Evolutionary conservation across 2,888 invertebrate genomes (phyloP), one percentile per base, ranked within the genome.

Genomic region (Agriopis aurantiaria): DNA sequence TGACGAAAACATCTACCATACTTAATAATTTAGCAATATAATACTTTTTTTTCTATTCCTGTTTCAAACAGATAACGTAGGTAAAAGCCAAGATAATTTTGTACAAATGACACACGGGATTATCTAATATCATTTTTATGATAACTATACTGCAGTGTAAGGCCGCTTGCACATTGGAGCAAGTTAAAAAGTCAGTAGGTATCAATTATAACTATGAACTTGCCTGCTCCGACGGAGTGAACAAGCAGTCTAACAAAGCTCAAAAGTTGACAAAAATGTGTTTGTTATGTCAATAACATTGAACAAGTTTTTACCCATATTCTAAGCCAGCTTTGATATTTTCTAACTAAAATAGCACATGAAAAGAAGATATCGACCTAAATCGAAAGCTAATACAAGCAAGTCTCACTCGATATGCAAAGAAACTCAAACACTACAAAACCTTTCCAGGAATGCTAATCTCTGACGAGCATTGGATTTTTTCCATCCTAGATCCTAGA

Each of bases 11-110:
- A 43, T 57, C 56, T 55, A 40, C 41, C 40, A 7, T 12, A 41
- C 14, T 14, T 43, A 43, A 56, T 56, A 40, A 55, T 56, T 56
- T 56, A 14, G 56, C 55, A 56, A 14, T 56, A 9, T 9, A n/a
- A 43, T 53, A 53, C 53, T 53, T 33, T 40, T 5, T 11, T 40
- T 5, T 11, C 33, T 12, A 12, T 33, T 33, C 23, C 14, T 53
- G 23, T 33, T 10, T 33, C 53, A 53, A 53, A 53, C 53, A 53
- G 5, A 53, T 53, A 12, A 17, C 53, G 11, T 53, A 33, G 53
- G 7, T 51, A 51, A 12, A 53, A 53, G 53, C 33, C 23, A 40
- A 11, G 33, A 8, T 48, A 48, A 8, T 33, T 33, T 53, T 53
- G 12, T 9, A 53, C 33, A 53, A 17, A 52, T 52, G 17, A 17